Base-by-base conservation (phyloP, 2,888 invertebrate genomes). In the Tetrapedia diversipes region DNA sequence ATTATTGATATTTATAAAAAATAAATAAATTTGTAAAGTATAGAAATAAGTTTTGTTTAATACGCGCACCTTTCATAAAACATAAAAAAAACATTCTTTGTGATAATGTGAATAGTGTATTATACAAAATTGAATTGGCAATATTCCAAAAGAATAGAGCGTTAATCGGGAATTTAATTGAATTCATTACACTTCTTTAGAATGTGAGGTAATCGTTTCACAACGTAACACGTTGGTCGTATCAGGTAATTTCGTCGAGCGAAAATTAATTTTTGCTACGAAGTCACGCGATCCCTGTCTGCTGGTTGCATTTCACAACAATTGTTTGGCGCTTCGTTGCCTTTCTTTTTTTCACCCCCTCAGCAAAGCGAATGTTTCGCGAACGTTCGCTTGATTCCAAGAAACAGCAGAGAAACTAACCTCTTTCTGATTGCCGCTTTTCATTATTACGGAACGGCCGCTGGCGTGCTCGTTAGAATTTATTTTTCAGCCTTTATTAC, bases 161-260 rank as follows among this genome's bases (percentile, higher is more conserved):
- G n/a, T n/a, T n/a, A n/a, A n/a, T n/a, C n/a, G n/a, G n/a, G n/a
- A n/a, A n/a, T n/a, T 3, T 72, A 69, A 67, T 54, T 39, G 29
- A 32, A 27, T 59, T 41, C 54, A 57, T 57, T 70, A 54, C 14
- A 14, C 22, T 43, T 49, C 60, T 64, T 63, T 64, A 88, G 88
- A 86, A 60, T 87, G 87, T 68, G 86, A 85, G 6, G 82, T 71
- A 59, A 70, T 80, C 19, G 76, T 83, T 53, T 73, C 87, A 24
- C 82, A 80, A 16, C 86, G 87, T 32, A 81, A 83, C 56, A 81
- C 85, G 4, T 72, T 87, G 34, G 68, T 88, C 24, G 54, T 88
- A 41, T 83, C 88, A 69, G 64, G 63, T 77, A 77, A 77, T 59
- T 63, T 34, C 14, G 8, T 29, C 6, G 41, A 41, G 65, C n/a